These are phyloP conservation scores for Galagoides demidoff DNA, from an alignment of 2,797 vertebrate species.

Conservation along the genomic window DNA sequence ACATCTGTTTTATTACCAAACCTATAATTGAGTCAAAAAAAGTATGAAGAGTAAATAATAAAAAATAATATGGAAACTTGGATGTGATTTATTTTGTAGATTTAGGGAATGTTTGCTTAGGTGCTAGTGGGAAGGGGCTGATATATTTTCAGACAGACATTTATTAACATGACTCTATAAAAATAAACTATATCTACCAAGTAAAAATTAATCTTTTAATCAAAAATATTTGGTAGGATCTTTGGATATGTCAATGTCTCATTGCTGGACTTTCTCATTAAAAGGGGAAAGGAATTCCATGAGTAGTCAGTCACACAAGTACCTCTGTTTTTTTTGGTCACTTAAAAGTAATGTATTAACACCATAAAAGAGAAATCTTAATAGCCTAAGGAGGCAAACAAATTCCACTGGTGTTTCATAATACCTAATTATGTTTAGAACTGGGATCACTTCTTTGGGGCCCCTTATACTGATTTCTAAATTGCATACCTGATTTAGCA, in stretches of 20 bases:
- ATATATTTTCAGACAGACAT: neutral
- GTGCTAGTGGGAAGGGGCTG: neutral
- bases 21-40: neutral
- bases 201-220: neutral
- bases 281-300: neutral
- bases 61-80: neutral
- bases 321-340: neutral
- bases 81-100: neutral
- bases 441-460: constrained; percentile 54
- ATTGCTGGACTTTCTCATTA: neutral
- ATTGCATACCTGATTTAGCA: constrained; percentile 50
- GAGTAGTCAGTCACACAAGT: neutral
- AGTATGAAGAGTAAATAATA: neutral
- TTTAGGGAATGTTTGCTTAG: constrained; percentile 12
- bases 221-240: neutral
- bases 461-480: constrained; percentile 24
- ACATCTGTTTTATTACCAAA: neutral
- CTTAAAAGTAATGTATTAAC: neutral
- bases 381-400: neutral
- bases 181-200: neutral
- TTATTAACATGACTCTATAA: constrained; percentile 36
- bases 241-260: neutral
- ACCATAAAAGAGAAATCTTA: neutral
- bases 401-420: constrained; percentile 35
- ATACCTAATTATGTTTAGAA: constrained; percentile 43